phyloP scores from a whole-genome alignment of 1,140 invertebrate genomes.

The Pteromalus puparum region DNA sequence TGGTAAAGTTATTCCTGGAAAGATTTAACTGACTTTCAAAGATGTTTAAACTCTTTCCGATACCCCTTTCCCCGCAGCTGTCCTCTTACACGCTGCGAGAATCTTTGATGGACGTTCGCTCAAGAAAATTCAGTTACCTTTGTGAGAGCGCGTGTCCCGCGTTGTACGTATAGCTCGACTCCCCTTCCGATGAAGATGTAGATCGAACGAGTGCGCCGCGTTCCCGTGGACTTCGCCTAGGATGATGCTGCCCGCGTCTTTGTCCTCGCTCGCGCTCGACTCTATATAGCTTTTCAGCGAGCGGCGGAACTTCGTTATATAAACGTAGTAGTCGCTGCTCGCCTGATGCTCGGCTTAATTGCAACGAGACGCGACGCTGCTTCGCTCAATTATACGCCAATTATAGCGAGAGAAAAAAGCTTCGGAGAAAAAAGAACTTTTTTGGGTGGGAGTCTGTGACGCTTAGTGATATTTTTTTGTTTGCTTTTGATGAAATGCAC shows the following conservation, averaged over 20 bases:
- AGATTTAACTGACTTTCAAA: no score
- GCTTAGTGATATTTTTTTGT: no score
- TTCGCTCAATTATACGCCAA: conserved; percentile 35
- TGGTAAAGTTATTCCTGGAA: no score
- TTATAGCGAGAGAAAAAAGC: conserved; percentile 31
- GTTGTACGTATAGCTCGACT: conserved; percentile 62
- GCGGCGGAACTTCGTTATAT: conserved; percentile 35
- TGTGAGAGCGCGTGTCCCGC: conserved; percentile 58
- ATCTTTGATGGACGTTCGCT: conserved; percentile 74
- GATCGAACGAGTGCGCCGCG: conserved; percentile 39
- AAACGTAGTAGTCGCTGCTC: neutral
- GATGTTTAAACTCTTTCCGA: no score
- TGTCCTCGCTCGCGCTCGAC: neutral
- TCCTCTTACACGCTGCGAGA: conserved; percentile 44
- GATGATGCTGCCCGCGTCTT: conserved; percentile 4
- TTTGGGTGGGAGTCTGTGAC: no score
- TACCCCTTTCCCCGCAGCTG: no score
- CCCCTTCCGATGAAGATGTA: conserved; percentile 19
- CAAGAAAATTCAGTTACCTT: conserved; percentile 74
- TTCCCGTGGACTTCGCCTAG: conserved; percentile 16
- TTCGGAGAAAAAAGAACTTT: neutral
- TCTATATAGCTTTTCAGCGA: conserved; percentile 16
- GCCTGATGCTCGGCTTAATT: conserved; percentile 28
- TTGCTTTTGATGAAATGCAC: no score
- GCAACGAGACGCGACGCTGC: conserved; percentile 18